Percentiles rank a stretch among this genome's conserved stretches.
Evolutionary conservation across 1,140 invertebrate genomes (phyloP).

Genomic region (Anastrepha ludens): DNA sequence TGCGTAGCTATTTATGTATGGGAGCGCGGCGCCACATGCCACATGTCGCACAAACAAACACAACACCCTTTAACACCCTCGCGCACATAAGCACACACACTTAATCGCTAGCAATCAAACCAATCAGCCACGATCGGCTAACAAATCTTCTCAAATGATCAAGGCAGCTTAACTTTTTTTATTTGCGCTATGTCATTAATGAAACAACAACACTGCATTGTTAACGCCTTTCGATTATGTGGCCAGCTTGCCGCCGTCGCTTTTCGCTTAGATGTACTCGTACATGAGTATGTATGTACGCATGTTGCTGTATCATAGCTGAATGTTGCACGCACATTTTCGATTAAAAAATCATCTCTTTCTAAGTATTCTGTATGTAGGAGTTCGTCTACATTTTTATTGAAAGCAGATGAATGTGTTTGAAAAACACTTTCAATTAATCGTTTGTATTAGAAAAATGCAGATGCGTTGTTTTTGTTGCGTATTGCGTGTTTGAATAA

Average conservation of each 20-base stretch:
- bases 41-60: constrained; percentile 2
- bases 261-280: neutral
- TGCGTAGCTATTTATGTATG: constrained; percentile 26
- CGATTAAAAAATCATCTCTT: constrained; percentile 46
- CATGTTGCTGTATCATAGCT: constrained; percentile 3
- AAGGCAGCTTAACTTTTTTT: neutral
- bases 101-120: constrained; percentile 16
- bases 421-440: constrained; percentile 50
- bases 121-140: constrained; percentile 23
- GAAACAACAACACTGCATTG: constrained; percentile 45
- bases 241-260: neutral
- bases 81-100: neutral
- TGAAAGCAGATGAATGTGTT: neutral
- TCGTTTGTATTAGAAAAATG: constrained; percentile 34
- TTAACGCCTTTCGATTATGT: neutral
- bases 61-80: constrained; percentile 28
- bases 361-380: neutral
- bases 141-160: neutral
- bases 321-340: constrained; percentile 37
- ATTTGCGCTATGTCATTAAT: constrained; percentile 28
- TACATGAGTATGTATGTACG: too few relatives aligned
- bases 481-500: constrained; percentile 8
- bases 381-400: neutral
- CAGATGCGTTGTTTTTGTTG: constrained; percentile 16
- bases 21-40: neutral